A percentile compares a stretch with the other conserved stretches of the same genome.
Conservation (phyloP, 2,888 invertebrate genomes). For the Amphipoea oculea region DNA sequence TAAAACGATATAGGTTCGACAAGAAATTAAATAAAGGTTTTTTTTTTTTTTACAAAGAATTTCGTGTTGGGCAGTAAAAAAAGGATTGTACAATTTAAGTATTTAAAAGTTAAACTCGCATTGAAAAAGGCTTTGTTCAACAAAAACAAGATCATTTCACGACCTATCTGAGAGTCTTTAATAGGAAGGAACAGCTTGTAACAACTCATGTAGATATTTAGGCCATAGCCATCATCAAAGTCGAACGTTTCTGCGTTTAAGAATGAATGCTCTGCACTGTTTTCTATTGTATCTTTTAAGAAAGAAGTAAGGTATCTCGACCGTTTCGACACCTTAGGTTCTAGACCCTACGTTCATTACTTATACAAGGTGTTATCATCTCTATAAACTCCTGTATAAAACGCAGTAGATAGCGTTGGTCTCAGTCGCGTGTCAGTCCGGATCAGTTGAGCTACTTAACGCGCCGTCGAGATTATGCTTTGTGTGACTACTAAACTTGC, state of each 20-base stretch:
- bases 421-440: constrained; percentile 78
- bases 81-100: neutral
- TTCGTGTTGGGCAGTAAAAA: neutral
- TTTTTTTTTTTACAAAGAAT: neutral
- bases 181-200: neutral
- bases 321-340: neutral
- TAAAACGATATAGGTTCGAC: neutral
- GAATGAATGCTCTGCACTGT: neutral
- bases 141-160: neutral
- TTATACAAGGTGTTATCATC: constrained; percentile 57
- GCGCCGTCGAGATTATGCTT: constrained; percentile 69
- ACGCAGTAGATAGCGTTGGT: constrained; percentile 62
- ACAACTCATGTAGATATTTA: neutral
- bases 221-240: neutral
- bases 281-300: neutral
- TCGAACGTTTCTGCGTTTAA: neutral
- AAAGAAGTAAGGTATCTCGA: neutral
- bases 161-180: neutral
- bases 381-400: constrained; percentile 59
- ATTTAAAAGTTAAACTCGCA: neutral
- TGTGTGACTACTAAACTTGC: constrained; percentile 41
- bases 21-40: neutral
- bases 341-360: neutral
- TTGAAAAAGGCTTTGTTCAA: neutral
- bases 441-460: constrained; percentile 75